Base-by-base conservation (phyloP, 2,797 vertebrate species). In the Galago senegalensis region DNA sequence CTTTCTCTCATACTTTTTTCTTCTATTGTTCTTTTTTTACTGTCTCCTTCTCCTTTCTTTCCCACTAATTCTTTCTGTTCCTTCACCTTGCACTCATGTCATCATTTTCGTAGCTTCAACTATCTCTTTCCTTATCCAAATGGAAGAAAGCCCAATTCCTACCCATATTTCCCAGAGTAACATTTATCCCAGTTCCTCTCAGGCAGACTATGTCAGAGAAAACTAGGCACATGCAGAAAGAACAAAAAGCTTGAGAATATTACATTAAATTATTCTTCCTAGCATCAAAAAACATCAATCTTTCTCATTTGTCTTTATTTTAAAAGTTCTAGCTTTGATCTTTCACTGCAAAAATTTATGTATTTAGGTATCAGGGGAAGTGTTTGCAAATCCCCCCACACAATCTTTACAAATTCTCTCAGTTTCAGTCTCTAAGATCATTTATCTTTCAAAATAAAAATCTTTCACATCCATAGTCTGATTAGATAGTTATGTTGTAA, bases 361-460 rank as follows among this genome's bases (percentile, higher is more conserved):
- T 65, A 60, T 87, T 87, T 75, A 81, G 27, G 37, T 81, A 91
- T 80, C 53, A 73, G 21, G 13, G n/a, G 18, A 84, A 79, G 4
- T 85, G 7, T 95, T 95, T 95, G 61, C 70, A 92, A 79, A 96
- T 89, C 77, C 49, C 7, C 9, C 81, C 43, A 58, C 20, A 83
- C 2, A 89, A 27, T 89, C 25, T 49, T 91, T 81, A 87, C n/a
- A 89, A 61, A 31, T 85, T 63, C 95, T 93, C 43, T 91, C 70
- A 79, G 37, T 81, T 91, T 94, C 29, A 58, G 5, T 17, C 20
- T 60, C n/a, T 77, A 65, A 93, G 53, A 77, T 73, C 23, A 81
- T 79, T 87, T 93, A 75, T 94, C 56, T 92, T 92, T 63, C 27
- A 90, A 93, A 89, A 89, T 89, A 67, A 93, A 96, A 86, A 76